Evolutionary conservation across 2,113 vertebrate species (phyloP).

Genomic region (Platysternon megacephalum): DNA sequence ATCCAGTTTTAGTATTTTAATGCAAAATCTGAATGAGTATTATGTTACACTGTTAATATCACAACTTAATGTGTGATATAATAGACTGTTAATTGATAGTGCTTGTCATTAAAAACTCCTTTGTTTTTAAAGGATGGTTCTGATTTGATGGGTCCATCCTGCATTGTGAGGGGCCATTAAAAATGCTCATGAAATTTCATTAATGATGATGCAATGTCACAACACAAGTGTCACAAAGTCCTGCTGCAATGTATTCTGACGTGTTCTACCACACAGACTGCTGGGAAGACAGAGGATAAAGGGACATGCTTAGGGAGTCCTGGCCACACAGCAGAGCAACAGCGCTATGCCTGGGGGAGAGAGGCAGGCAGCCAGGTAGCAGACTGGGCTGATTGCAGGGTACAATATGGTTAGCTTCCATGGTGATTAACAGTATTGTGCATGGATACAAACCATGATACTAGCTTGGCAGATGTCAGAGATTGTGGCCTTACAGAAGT

Average conservation of each 20-base stretch:
- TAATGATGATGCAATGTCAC: background rate
- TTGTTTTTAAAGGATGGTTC: background rate
- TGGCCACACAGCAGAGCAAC: background rate
- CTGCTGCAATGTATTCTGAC: rapidly evolving
- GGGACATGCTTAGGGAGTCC: background rate
- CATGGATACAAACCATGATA: background rate
- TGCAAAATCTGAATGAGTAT: background rate
- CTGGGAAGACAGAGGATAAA: background rate
- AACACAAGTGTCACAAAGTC: background rate
- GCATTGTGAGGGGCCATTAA: background rate
- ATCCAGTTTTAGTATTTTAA: background rate
- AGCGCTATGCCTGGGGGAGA: background rate
- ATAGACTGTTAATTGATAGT: background rate
- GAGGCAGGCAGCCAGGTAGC: background rate
- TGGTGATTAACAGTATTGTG: background rate
- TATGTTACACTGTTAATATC: background rate
- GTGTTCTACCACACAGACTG: rapidly evolving
- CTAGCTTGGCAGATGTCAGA: background rate
- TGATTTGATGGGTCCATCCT: background rate
- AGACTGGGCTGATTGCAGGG: background rate
- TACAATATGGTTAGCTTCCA: background rate
- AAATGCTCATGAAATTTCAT: rapidly evolving
- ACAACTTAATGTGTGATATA: background rate
- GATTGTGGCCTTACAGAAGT: too few species aligned
- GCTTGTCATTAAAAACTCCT: background rate